Conservation (phyloP, 2,888 invertebrate species). For the Sarcophaga caerulescens region DNA sequence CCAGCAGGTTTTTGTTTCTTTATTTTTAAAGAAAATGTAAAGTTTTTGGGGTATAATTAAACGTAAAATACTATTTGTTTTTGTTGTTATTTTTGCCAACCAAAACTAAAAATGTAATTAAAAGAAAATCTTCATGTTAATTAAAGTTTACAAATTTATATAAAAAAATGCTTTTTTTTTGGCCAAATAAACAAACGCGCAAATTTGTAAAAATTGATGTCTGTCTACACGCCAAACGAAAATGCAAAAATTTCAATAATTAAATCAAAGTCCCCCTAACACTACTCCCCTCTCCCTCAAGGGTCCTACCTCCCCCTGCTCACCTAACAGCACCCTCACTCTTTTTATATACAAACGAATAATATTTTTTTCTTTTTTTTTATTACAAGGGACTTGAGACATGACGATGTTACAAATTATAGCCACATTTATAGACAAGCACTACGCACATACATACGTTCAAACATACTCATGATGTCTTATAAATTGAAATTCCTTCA, state of each 20-base stretch:
- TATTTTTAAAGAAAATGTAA: background rate
- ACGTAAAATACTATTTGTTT: constrained; percentile 5
- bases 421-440: background rate
- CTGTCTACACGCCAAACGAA: constrained; percentile 68
- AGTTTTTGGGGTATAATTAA: constrained; percentile 31
- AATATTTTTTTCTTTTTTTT: background rate
- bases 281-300: constrained; percentile 23
- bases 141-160: constrained; percentile 58
- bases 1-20: background rate
- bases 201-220: constrained; percentile 69
- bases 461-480: too few species aligned
- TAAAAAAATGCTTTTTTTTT: background rate
- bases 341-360: too few species aligned
- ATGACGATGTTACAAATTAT: constrained; percentile 7
- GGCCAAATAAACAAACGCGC: constrained; percentile 64
- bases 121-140: constrained; percentile 67
- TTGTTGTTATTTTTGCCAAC: background rate
- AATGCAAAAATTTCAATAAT: constrained; percentile 59
- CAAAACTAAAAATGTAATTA: constrained; percentile 59
- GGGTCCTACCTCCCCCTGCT: background rate
- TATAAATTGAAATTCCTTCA: constrained; percentile 58
- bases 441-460: background rate
- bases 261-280: constrained; percentile 46
- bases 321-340: background rate
- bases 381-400: background rate